Evolutionary conservation across 2,113 vertebrate genomes (phyloP), one percentile per base, ranked within the genome.

Genomic region (Thryonomys swinderianus): DNA sequence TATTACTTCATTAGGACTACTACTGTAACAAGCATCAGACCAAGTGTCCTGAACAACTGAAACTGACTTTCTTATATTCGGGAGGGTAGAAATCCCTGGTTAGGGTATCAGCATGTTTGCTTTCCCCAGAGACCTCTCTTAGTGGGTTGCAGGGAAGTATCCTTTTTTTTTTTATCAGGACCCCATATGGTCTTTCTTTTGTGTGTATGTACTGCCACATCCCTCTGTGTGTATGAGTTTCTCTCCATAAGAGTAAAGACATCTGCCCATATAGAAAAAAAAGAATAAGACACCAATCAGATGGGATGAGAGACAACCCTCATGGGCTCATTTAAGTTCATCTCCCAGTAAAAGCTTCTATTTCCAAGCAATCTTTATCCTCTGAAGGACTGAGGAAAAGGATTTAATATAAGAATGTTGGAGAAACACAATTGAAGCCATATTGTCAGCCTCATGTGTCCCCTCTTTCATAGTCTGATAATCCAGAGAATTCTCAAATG

Each of bases 1-100:
- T 59, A n/a, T 83, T 51, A 82, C 37, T 84, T 92, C 88, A 40
- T 42, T 76, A 88, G 62, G n/a, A 53, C 37, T 93, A 12, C 62
- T 32, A 45, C 48, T 51, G 48, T 34, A 79, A 48, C 18, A 80
- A 85, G 62, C 45, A 64, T 53, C 48, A 66, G 51, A 51, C 23
- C 73, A 42, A 4, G 40, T 66, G 18, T 30, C 34, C 82, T 76
- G 48, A 32, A 40, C 12, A 83, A 59, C 13, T 40, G 13, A 83
- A 40, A 67, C 73, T 17, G 45, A 80, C 64, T 95, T 95, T 88
- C 32, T 73, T 13, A 62, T 9, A 48, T 45, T 89, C 3, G 85
- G 57, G n/a, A 85, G 30, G 32, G 40, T 40, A 27, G 20, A 85
- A 64, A 20, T 73, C n/a, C 45, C 69, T 45, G 53, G 23, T 71